A percentile compares a stretch with the other conserved stretches of the same genome.
Evolutionary conservation across 2,797 vertebrate genomes (phyloP).

Genomic region (Prunella strophiata): DNA sequence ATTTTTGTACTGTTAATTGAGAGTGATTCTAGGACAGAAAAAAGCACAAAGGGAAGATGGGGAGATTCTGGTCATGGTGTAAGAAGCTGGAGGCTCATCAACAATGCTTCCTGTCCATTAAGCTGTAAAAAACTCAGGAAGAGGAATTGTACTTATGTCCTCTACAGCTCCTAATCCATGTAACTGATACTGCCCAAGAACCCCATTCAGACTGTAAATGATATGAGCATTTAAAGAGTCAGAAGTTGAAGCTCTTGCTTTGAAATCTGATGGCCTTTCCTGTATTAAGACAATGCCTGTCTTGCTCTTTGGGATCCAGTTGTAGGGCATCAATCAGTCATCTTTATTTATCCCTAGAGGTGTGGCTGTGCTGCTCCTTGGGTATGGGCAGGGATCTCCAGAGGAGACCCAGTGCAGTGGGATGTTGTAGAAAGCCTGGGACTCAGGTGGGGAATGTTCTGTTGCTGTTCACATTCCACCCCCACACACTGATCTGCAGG

Average conservation of each 20-base stretch:
- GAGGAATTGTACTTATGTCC: slow-evolving; percentile 34
- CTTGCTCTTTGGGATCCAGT: not conserved
- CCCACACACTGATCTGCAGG: not conserved
- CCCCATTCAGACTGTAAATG: slow-evolving; percentile 36
- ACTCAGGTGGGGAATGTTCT: not conserved
- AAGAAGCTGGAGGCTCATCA: slow-evolving; percentile 35
- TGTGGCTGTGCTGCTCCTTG: not conserved
- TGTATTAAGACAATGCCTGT: not conserved
- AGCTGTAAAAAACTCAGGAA: slow-evolving; percentile 51
- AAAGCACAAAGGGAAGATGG: slow-evolving; percentile 30
- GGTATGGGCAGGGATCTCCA: not conserved
- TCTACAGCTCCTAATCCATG: slow-evolving; percentile 30
- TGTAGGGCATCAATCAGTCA: not conserved
- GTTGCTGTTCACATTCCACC: not conserved
- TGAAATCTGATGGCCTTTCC: slow-evolving; percentile 25
- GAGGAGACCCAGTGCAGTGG: not conserved
- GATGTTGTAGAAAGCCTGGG: not conserved
- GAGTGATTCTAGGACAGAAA: slow-evolving; percentile 40
- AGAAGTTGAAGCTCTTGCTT: slow-evolving; percentile 19
- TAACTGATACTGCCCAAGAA: slow-evolving; percentile 44
- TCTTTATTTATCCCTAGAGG: not conserved
- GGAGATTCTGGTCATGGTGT: not conserved
- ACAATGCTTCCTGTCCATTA: slow-evolving; percentile 55
- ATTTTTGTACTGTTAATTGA: slow-evolving; percentile 68
- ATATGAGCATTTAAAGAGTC: slow-evolving; percentile 33